Base-by-base conservation (phyloP, 2,113 vertebrate genomes). In the Anoplopoma fimbria region DNA sequence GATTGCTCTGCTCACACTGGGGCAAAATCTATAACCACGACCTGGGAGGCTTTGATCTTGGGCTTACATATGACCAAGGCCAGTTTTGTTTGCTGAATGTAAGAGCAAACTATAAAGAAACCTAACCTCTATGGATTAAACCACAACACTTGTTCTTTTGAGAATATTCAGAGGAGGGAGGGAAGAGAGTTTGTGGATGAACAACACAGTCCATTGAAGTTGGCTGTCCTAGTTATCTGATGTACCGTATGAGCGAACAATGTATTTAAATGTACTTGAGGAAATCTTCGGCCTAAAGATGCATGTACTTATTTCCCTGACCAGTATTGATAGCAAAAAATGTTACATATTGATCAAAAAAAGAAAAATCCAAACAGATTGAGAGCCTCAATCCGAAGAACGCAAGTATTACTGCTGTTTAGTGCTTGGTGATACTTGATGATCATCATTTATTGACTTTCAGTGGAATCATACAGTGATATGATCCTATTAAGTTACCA, bases 1-100 rank as follows among this genome's bases (percentile, higher is more conserved):
- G 89, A 94, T 92, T 92, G 87, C 87, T 84, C 77, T 82, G 73
- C 81, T 81, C 89, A 89, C 91, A 86, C 75, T 87, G 82, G 80
- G 73, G 78, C 38, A 78, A 91, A 92, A 95, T 95, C 90, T 83
- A 93, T 94, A 92, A 65, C 69, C 60, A 55, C 80, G 89, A 93
- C 85, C 92, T 75, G 55, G 55, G 81, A 89, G 81, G 58, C 77
- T 94, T 87, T 88, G 82, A 89, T 92, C 83, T 82, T 25, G 10
- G 69, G 47, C 67, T 84, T 88, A 88, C 78, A 42, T 60, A 85
- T 78, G 84, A 82, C 81, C 88, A 74, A 89, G 81, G 90, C 78
- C 25, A 76, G 68, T 71, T 93, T 88, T 93, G 87, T 94, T 92
- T 91, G 88, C 64, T 79, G 36, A 79, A 89, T 63, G 79, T 89